Percentiles rank a stretch among this genome's conserved stretches.
phyloP scores from a whole-genome alignment of 2,113 vertebrate species.

The Pimephales promelas region DNA sequence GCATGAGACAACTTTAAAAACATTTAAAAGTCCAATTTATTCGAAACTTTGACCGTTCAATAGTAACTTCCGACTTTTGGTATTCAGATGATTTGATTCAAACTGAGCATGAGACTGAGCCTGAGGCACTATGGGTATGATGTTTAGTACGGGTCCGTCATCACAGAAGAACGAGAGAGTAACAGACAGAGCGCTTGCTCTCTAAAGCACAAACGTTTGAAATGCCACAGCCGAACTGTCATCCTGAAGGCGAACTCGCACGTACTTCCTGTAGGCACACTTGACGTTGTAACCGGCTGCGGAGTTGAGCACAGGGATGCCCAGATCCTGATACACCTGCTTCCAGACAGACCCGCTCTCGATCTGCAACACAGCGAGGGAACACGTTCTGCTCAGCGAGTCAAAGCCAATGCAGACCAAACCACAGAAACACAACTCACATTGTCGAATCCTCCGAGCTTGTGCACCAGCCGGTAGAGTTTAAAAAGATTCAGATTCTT shows the following conservation, averaged over 20 bases:
- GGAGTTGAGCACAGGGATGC: constrained; percentile 97
- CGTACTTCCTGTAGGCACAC: constrained; percentile 98
- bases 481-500: constrained; percentile 98
- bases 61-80: too few species aligned
- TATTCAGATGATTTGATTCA: too few species aligned
- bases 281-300: constrained; percentile 98
- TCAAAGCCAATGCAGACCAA: background rate
- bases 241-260: constrained; percentile 41
- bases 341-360: constrained; percentile 97
- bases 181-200: background rate
- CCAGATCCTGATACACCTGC: constrained; percentile 96
- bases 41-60: too few species aligned
- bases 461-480: constrained; percentile 94
- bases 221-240: background rate
- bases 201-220: background rate
- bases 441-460: constrained; percentile 93
- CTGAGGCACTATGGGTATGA: background rate
- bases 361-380: constrained; percentile 78
- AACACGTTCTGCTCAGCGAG: background rate
- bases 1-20: too few species aligned
- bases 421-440: constrained; percentile 80
- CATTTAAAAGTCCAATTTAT: too few species aligned
- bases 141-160: too few species aligned
- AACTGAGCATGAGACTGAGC: background rate
- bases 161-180: too few species aligned